phyloP scores from a whole-genome alignment of 1,140 invertebrate genomes.

The Hylaeus anthracinus region DNA sequence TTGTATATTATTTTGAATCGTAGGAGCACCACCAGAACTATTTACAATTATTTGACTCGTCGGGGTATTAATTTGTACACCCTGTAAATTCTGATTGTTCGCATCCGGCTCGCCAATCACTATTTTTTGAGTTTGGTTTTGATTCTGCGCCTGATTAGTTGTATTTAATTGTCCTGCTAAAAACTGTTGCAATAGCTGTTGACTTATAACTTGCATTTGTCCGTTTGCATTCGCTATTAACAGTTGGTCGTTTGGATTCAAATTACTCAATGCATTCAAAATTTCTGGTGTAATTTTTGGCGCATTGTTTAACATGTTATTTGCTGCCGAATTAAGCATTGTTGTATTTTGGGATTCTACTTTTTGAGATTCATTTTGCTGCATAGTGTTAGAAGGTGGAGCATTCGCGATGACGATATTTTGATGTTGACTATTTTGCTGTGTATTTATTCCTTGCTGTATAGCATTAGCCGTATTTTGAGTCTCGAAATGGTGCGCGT shows the following conservation, averaged over 20 bases:
- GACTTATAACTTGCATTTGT: slow-evolving; percentile 80
- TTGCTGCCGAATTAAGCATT: slow-evolving; percentile 72
- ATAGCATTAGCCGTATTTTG: slow-evolving; percentile 52
- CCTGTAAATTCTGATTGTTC: slow-evolving; percentile 75
- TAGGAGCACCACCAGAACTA: slow-evolving; percentile 79
- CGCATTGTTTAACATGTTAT: slow-evolving; percentile 75
- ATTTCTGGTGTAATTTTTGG: slow-evolving; percentile 79
- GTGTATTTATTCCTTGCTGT: slow-evolving; percentile 57
- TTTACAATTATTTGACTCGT: slow-evolving; percentile 80
- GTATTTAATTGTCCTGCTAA: slow-evolving; percentile 75
- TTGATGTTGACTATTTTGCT: slow-evolving; percentile 69
- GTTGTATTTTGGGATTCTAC: slow-evolving; percentile 59
- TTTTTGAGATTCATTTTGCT: slow-evolving; percentile 65
- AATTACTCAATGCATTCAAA: slow-evolving; percentile 77
- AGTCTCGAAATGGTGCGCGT: slow-evolving; percentile 62
- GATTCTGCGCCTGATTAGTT: slow-evolving; percentile 65
- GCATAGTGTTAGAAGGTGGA: slow-evolving; percentile 55
- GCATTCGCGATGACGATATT: slow-evolving; percentile 74
- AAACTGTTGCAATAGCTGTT: slow-evolving; percentile 78
- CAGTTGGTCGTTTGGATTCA: slow-evolving; percentile 79
- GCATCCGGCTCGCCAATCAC: slow-evolving; percentile 77
- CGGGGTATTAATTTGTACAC: slow-evolving; percentile 79
- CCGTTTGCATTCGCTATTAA: slow-evolving; percentile 79
- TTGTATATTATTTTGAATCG: slow-evolving; percentile 80
- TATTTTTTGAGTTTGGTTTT: slow-evolving; percentile 78